phyloP scores from a whole-genome alignment of 2,797 vertebrate genomes.

The Schizopygopsis pylzovi region DNA sequence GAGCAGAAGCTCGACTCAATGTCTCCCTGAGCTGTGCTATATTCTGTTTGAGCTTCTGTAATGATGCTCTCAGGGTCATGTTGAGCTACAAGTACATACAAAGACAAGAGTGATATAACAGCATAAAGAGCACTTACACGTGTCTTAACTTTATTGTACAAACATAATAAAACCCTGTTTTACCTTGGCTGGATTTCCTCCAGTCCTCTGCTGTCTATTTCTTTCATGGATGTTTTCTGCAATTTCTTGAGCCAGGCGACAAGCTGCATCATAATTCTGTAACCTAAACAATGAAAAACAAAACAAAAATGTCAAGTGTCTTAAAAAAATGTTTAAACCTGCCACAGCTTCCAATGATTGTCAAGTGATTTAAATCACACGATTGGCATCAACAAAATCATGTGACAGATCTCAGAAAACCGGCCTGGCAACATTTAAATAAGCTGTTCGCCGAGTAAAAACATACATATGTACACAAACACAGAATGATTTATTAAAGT shows the following conservation, averaged over 20 bases:
- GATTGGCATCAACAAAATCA: conserved; percentile 44
- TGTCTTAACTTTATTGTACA: neutral
- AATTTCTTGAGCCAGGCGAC: conserved; percentile 89
- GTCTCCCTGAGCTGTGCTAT: conserved; percentile 87
- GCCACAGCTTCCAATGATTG: neutral
- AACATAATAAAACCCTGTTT: neutral
- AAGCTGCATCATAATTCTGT: conserved; percentile 86
- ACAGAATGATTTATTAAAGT: neutral
- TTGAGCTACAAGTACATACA: conserved; percentile 79
- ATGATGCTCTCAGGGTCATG: conserved; percentile 84
- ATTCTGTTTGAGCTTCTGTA: conserved; percentile 91
- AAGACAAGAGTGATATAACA: conserved; percentile 13
- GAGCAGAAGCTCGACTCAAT: conserved; percentile 84
- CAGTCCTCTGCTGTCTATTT: conserved; percentile 86
- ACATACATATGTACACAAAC: neutral
- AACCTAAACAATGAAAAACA: conserved; percentile 75
- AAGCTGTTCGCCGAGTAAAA: neutral
- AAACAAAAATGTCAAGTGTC: neutral
- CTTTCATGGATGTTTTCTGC: conserved; percentile 93
- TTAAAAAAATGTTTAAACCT: neutral
- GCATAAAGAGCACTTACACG: neutral
- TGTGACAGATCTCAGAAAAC: conserved; percentile 51
- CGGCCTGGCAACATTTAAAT: neutral
- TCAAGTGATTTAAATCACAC: conserved; percentile 43
- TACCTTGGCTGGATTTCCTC: conserved; percentile 91